Evolutionary conservation across 2,113 vertebrate genomes (phyloP), one percentile per base, ranked within the genome.

Genomic region (Mirza zaza): DNA sequence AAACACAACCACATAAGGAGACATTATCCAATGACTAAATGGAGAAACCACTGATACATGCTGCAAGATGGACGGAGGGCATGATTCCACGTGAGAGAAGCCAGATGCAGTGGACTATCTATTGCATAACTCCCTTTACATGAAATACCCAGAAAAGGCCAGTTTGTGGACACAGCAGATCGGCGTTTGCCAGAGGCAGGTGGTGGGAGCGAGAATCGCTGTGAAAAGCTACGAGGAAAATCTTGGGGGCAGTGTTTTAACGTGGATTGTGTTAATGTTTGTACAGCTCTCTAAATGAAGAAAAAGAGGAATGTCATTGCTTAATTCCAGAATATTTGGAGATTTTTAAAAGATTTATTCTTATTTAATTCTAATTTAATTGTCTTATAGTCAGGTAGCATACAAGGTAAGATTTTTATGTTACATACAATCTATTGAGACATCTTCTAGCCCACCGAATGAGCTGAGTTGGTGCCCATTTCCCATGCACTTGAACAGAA

Each of bases 381-480:
- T 83, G 36, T 52, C 48, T n/a, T 45, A n/a, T 13, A 20, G 15
- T 20, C 10, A 25, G 61, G 7, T 12, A 21, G 17, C 25, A 21
- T 10, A 32, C 36, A 10, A 23, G 0, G 1, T 57, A 57, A n/a
- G 42, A 27, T 45, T 84, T 81, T 77, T 39, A n/a, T 15, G 36
- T 48, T 29, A 11, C 2, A 25, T 21, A 21, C 3, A 57, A 50
- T 36, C 27, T 48, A 57, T 3, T 0, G 45, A 25, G 7, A 27
- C 57, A 2, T 12, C 18, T 29, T 29, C 7, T 42, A n/a, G 36
- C 25, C 36, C 23, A 2, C 4, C 1, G 2, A 3, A 5, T 10
- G 45, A 6, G 39, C 55, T 4, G 0, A 0, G 0, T 0, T 10
- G 13, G n/a, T 4, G 45, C 8, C 18, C 13, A 6, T 4, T n/a